These are phyloP conservation scores for Gadopsis marmoratus DNA, from an alignment of 2,797 vertebrate species.

Conservation along the genomic window DNA sequence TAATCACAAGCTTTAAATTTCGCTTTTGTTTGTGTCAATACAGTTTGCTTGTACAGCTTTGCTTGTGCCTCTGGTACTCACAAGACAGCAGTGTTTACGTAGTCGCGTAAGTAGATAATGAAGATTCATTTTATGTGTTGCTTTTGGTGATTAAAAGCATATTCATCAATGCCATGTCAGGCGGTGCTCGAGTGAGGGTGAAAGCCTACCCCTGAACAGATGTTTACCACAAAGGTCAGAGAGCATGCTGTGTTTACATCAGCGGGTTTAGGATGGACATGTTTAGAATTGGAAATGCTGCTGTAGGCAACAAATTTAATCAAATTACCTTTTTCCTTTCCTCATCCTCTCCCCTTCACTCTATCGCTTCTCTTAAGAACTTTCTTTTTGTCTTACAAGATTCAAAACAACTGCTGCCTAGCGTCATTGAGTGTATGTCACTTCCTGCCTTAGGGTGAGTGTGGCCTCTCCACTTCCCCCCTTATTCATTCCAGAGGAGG, in stretches of 20 bases:
- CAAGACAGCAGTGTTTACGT: constrained; percentile 64
- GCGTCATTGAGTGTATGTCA: constrained; percentile 82
- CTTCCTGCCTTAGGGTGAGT: constrained; percentile 85
- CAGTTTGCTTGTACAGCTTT: constrained; percentile 45
- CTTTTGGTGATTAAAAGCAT: constrained; percentile 83
- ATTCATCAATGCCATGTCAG: constrained; percentile 82
- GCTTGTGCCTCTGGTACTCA: constrained; percentile 38
- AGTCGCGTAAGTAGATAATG: constrained; percentile 77
- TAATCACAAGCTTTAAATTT: constrained; percentile 40
- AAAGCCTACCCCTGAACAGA: constrained; percentile 84
- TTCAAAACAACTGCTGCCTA: constrained; percentile 87
- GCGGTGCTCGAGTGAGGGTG: constrained; percentile 72
- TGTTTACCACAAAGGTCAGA: constrained; percentile 86
- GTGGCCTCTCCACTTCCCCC: constrained; percentile 81
- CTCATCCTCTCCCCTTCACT: constrained; percentile 59
- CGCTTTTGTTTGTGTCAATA: constrained; percentile 47
- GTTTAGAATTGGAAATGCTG: constrained; percentile 86
- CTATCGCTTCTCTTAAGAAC: constrained; percentile 66
- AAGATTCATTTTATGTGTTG: constrained; percentile 82
- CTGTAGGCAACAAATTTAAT: constrained; percentile 85
- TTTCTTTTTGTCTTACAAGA: constrained; percentile 79
- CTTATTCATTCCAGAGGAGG: constrained; percentile 84
- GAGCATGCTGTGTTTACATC: constrained; percentile 85
- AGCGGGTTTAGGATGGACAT: constrained; percentile 79
- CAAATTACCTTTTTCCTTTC: constrained; percentile 80